Percentiles rank a stretch among this genome's conserved stretches.
Conservation (phyloP, 2,113 vertebrate genomes). For the Takifugu flavidus region DNA sequence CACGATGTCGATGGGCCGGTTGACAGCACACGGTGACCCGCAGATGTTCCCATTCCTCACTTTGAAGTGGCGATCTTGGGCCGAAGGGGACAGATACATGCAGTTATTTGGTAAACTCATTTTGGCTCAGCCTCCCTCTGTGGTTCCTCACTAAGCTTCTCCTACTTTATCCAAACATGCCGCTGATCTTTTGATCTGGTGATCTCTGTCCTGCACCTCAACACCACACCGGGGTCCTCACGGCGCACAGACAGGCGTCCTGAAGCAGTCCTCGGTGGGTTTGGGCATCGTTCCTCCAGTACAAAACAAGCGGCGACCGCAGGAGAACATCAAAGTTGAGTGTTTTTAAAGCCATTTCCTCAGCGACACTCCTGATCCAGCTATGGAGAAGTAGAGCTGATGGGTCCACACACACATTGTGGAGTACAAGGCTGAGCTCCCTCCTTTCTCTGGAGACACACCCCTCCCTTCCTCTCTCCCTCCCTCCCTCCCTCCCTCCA, state of each 20-base stretch:
- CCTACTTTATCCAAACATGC: constrained; percentile 30
- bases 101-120: constrained; percentile 78
- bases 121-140: constrained; percentile 22
- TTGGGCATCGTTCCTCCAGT: constrained; percentile 41
- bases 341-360: constrained; percentile 33
- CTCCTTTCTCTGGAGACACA: constrained; percentile 32
- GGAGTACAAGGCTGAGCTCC: constrained; percentile 27
- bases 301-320: neutral
- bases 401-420: constrained; percentile 34
- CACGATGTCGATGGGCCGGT: constrained; percentile 79
- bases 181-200: constrained; percentile 5
- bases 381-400: constrained; percentile 5
- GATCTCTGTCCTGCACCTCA: constrained; percentile 21
- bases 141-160: constrained; percentile 27
- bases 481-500: constrained; percentile 18
- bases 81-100: constrained; percentile 51
- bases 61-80: constrained; percentile 64
- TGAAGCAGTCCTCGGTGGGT: constrained; percentile 39
- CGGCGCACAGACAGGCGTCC: constrained; percentile 40
- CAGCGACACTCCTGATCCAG: constrained; percentile 11
- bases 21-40: constrained; percentile 76
- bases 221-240: constrained; percentile 45
- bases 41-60: constrained; percentile 71
- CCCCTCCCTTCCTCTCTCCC: constrained; percentile 27
- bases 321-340: constrained; percentile 11